Conservation (phyloP, 2,888 invertebrate species). For the Hydroisotoma schaefferi region DNA sequence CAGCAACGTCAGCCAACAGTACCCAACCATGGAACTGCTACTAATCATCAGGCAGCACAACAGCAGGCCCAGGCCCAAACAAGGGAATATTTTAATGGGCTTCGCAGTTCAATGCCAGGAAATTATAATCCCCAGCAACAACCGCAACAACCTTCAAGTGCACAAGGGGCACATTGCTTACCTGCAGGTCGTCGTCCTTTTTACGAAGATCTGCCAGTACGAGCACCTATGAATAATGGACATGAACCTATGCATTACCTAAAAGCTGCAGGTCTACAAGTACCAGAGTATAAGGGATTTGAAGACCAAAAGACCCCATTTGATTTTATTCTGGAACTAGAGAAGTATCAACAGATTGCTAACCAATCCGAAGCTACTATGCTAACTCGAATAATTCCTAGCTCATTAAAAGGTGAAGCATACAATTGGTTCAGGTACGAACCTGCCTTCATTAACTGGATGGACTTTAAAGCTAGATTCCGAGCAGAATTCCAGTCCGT, state of each 20-base stretch:
- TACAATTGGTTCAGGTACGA: background rate
- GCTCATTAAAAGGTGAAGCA: background rate
- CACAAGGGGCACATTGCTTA: no score
- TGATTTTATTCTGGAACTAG: background rate
- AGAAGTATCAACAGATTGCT: background rate
- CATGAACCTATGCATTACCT: conserved; percentile 69
- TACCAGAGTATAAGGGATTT: background rate
- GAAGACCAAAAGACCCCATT: background rate
- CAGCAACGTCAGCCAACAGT: no score
- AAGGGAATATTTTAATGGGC: no score
- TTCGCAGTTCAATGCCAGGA: no score
- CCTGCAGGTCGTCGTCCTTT: no score
- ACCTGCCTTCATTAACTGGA: conserved; percentile 10
- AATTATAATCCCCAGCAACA: no score
- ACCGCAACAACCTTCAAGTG: no score
- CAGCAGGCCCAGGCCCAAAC: no score
- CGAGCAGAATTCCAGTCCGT: conserved; percentile 13
- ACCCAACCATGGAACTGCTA: no score
- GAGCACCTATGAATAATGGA: conserved; percentile 89
- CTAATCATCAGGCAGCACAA: no score
- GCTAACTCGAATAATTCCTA: background rate
- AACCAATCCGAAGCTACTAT: background rate
- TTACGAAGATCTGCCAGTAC: conserved; percentile 91
- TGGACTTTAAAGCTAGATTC: conserved; percentile 1
- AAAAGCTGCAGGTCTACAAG: background rate